Evolutionary conservation across 2,113 vertebrate species (phyloP).

Genomic region (human): DNA sequence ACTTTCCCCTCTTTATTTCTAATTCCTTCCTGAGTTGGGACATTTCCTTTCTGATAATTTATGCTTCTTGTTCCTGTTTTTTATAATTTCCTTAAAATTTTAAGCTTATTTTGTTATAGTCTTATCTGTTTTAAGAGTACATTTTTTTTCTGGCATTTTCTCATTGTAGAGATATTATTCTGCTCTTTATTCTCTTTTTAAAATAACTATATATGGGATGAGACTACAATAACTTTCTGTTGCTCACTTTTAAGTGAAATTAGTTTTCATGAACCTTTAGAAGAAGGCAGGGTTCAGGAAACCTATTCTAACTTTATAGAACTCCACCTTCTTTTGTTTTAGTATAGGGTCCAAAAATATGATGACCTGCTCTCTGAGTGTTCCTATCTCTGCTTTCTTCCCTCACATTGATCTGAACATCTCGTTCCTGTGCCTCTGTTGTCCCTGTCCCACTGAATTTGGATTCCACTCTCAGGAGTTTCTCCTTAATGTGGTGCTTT

Average conservation of each 20-base stretch:
- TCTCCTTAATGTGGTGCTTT: neutral
- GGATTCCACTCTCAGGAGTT: neutral
- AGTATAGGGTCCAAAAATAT: neutral
- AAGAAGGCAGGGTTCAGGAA: neutral
- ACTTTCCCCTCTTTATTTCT: neutral
- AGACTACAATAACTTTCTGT: neutral
- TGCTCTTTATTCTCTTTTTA: neutral
- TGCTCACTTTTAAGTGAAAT: neutral
- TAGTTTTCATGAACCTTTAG: neutral
- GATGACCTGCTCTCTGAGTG: neutral
- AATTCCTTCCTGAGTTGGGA: neutral
- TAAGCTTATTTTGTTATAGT: neutral
- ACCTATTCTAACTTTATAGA: neutral
- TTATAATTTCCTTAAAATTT: neutral
- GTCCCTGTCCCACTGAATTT: neutral
- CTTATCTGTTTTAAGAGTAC: neutral
- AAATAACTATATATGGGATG: neutral
- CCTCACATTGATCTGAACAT: neutral
- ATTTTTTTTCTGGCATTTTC: neutral
- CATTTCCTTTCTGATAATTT: neutral
- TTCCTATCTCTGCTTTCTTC: neutral
- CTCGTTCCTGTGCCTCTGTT: neutral
- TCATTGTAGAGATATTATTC: neutral
- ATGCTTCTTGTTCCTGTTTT: neutral
- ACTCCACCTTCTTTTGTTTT: neutral